A percentile compares a stretch with the other conserved stretches of the same genome.
Evolutionary conservation across 2,888 invertebrate genomes (phyloP).

Genomic region (Onthophagus sagittarius): DNA sequence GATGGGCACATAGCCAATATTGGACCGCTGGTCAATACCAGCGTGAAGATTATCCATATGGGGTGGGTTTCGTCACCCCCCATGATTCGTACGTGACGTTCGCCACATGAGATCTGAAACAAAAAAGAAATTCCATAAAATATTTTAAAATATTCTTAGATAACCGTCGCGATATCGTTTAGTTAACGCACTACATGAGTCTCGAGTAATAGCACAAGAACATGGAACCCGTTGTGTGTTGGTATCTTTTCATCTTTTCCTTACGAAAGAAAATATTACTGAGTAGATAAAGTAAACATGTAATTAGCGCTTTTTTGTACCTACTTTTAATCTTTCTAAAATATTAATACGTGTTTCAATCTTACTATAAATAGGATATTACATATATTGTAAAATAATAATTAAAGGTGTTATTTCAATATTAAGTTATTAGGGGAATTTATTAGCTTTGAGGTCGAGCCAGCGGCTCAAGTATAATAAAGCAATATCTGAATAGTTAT

Average conservation of each 20-base stretch:
- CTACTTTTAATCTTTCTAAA: background rate
- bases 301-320: background rate
- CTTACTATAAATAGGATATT: no score
- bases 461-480: no score
- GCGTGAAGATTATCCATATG: slow-evolving; percentile 53
- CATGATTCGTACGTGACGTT: slow-evolving; percentile 44
- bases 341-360: background rate
- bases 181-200: background rate
- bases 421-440: no score
- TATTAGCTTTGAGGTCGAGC: no score
- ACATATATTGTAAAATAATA: no score
- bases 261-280: background rate
- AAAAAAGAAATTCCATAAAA: slow-evolving; percentile 21
- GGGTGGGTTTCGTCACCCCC: slow-evolving; percentile 45
- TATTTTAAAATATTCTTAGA: background rate
- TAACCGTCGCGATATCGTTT: background rate
- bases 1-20: slow-evolving; percentile 62
- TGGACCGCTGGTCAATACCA: slow-evolving; percentile 48
- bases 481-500: no score
- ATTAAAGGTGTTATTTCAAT: no score
- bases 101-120: slow-evolving; percentile 46
- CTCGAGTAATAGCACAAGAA: background rate
- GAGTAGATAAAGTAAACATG: background rate
- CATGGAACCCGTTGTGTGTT: background rate
- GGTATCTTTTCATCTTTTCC: background rate